phyloP scores from a whole-genome alignment of 2,113 vertebrate genomes.

The Gopherus flavomarginatus region DNA sequence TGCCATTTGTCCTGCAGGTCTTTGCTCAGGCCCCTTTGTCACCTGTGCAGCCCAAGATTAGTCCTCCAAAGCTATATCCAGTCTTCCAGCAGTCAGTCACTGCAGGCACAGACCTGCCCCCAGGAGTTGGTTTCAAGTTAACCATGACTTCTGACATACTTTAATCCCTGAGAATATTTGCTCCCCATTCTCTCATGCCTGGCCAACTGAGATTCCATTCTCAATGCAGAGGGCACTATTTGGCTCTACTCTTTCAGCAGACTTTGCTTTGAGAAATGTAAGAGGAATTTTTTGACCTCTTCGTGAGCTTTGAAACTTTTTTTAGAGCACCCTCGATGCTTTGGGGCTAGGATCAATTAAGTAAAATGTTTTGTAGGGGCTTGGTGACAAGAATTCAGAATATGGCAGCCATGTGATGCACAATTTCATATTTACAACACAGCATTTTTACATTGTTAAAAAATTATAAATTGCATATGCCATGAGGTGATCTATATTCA shows the following conservation, averaged over 20 bases:
- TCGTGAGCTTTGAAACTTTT: conserved; percentile 1
- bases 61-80: neutral
- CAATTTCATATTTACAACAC: neutral
- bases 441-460: conserved; percentile 8
- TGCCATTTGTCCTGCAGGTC: neutral
- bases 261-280: neutral
- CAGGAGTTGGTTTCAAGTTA: neutral
- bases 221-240: neutral
- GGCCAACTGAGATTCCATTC: neutral
- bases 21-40: neutral
- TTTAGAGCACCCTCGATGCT: neutral
- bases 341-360: conserved; percentile 3
- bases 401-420: neutral
- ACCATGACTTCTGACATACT: neutral
- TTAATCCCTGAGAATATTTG: neutral
- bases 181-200: neutral
- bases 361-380: neutral
- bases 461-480: conserved; percentile 17
- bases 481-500: neutral
- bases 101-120: neutral
- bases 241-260: neutral
- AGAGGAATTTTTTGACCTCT: neutral
- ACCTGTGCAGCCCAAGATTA: neutral
- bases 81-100: neutral
- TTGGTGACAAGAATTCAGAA: neutral